Evolutionary conservation across 2,888 invertebrate genomes (phyloP).

Genomic region (Rambutsinella grinnellia): DNA sequence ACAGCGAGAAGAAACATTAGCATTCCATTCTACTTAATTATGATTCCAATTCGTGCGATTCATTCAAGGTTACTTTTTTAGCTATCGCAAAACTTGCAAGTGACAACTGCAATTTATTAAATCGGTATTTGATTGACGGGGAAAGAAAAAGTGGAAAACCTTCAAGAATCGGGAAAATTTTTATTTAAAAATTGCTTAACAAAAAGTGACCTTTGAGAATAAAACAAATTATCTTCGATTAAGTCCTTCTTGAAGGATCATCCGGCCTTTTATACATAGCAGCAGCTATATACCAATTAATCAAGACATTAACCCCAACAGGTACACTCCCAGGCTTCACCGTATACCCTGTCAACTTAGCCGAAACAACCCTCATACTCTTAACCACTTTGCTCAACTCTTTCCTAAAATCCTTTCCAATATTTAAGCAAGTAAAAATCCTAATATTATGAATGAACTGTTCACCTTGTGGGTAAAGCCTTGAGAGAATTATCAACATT

Average conservation of each 20-base stretch:
- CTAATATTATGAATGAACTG: constrained; percentile 48
- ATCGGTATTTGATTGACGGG: neutral
- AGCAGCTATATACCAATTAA: constrained; percentile 58
- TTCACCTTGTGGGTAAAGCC: constrained; percentile 46
- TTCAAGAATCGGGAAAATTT: neutral
- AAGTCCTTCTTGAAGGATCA: constrained; percentile 51
- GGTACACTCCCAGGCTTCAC: constrained; percentile 48
- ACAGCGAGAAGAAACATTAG: too few relatives aligned
- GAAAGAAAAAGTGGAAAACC: neutral
- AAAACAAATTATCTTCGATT: too few relatives aligned
- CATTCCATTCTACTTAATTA: too few relatives aligned
- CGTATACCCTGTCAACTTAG: constrained; percentile 56
- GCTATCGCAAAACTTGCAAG: too few relatives aligned
- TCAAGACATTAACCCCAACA: constrained; percentile 43
- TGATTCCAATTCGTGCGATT: too few relatives aligned
- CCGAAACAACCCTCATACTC: constrained; percentile 35
- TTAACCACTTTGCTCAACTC: constrained; percentile 40
- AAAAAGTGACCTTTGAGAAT: too few relatives aligned
- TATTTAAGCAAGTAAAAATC: constrained; percentile 46
- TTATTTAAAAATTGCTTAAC: neutral
- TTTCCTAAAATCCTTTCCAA: constrained; percentile 40
- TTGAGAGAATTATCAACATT: constrained; percentile 55
- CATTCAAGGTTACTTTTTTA: too few relatives aligned
- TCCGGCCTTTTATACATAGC: constrained; percentile 61
- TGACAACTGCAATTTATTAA: too few relatives aligned